These are phyloP conservation scores for Gymnocephalus cernua DNA, from an alignment of 2,113 vertebrate genomes.

Conservation along the genomic window DNA sequence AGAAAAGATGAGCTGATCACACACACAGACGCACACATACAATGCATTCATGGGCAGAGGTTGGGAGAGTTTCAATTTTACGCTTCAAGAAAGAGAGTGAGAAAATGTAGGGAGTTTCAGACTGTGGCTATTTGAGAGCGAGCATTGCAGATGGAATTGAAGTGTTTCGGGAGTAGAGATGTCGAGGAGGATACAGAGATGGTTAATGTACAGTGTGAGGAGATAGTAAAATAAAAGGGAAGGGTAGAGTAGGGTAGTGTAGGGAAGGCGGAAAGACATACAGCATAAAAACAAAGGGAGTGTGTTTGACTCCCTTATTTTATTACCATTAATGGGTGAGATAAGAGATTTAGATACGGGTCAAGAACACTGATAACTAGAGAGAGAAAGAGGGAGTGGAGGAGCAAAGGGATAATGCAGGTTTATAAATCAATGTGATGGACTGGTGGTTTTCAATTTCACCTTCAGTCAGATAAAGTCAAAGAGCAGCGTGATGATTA, in stretches of 20 bases:
- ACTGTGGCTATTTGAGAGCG: slow-evolving; percentile 34
- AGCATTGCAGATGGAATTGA: slow-evolving; percentile 18
- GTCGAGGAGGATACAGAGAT: slow-evolving; percentile 21
- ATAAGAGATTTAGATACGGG: slow-evolving; percentile 15
- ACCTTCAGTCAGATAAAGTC: slow-evolving; percentile 32
- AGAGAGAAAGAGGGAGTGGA: not conserved
- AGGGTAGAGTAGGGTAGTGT: not conserved
- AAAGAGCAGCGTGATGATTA: slow-evolving; percentile 5
- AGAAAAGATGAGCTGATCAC: slow-evolving; percentile 6
- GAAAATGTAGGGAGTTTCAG: slow-evolving; percentile 32
- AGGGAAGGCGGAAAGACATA: not conserved
- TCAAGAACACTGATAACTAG: slow-evolving; percentile 1
- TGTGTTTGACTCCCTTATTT: slow-evolving; percentile 17
- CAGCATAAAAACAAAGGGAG: slow-evolving; percentile 16
- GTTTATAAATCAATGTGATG: slow-evolving; percentile 23
- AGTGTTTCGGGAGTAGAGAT: not conserved
- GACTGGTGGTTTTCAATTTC: slow-evolving; percentile 40
- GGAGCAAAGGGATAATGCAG: slow-evolving; percentile 23
- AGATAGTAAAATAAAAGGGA: slow-evolving; percentile 14
- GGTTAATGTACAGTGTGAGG: slow-evolving; percentile 30
- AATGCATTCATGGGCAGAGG: not conserved
- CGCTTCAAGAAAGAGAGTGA: slow-evolving; percentile 45
- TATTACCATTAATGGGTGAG: not conserved
- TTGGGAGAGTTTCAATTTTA: slow-evolving; percentile 52
- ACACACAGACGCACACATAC: not conserved